Conservation (phyloP, 2,797 vertebrate species). For the Hippopotamyrus pictus region DNA sequence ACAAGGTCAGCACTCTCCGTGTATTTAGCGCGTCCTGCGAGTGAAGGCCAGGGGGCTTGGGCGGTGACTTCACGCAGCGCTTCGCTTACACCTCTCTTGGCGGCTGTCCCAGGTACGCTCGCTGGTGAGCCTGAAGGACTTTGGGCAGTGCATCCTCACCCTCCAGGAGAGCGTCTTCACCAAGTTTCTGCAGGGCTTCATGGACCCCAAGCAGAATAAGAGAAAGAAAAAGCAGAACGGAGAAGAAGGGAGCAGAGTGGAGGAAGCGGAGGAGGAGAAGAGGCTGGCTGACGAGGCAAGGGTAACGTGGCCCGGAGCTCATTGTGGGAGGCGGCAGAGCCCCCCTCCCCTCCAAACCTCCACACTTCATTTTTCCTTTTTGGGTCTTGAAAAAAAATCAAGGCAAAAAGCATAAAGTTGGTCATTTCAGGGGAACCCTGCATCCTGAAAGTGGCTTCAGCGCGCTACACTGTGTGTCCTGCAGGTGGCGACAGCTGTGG, state of each 20-base stretch:
- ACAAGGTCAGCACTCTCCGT: conserved; percentile 56
- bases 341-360: neutral
- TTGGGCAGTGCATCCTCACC: conserved; percentile 84
- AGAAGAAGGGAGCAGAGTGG: conserved; percentile 75
- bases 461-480: conserved; percentile 20
- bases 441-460: neutral
- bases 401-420: neutral
- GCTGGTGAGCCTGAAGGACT: conserved; percentile 81
- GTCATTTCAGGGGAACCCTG: neutral
- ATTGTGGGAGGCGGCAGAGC: neutral
- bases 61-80: neutral
- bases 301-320: conserved; percentile 51
- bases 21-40: neutral
- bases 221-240: conserved; percentile 58
- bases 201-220: conserved; percentile 96
- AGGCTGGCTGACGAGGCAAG: conserved; percentile 91
- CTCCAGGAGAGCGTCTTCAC: conserved; percentile 93
- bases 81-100: neutral
- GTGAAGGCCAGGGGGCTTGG: neutral
- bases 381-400: neutral
- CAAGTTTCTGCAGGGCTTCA: conserved; percentile 97
- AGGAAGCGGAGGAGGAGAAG: conserved; percentile 93
- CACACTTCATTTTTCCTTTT: neutral
- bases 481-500: conserved; percentile 88
- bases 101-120: conserved; percentile 63